Conservation (phyloP, 2,888 invertebrate genomes). For the Prosapia bicincta region DNA sequence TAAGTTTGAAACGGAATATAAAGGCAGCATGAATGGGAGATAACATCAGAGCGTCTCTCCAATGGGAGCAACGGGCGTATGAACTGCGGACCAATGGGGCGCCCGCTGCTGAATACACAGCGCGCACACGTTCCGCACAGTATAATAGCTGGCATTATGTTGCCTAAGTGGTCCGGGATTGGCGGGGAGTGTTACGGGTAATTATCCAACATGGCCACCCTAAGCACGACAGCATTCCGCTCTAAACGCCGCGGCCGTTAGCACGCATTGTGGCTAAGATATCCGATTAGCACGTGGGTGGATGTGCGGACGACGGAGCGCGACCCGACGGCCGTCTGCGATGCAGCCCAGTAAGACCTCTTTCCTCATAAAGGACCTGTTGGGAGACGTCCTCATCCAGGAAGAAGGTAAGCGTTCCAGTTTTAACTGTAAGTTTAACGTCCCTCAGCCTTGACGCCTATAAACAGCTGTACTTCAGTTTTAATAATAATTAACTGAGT, state of each 20-base stretch:
- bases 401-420: constrained; percentile 55
- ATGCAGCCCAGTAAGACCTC: constrained; percentile 48
- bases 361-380: constrained; percentile 77
- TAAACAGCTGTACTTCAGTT: too few relatives aligned
- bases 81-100: not conserved
- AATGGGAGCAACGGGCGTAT: not conserved
- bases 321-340: not conserved
- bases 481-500: too few relatives aligned
- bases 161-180: not conserved
- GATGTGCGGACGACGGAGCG: too few relatives aligned
- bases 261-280: not conserved
- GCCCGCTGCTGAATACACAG: not conserved
- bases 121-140: not conserved
- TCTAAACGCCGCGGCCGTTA: not conserved
- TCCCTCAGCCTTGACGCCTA: too few relatives aligned
- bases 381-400: constrained; percentile 66
- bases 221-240: not conserved
- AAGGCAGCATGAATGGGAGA: not conserved
- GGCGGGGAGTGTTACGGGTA: not conserved
- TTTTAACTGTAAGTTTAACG: too few relatives aligned
- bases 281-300: not conserved
- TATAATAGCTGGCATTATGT: not conserved
- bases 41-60: not conserved
- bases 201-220: not conserved
- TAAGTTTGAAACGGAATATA: not conserved